Evolutionary conservation across 2,113 vertebrate species (phyloP).

Genomic region (Clarias batrachus): DNA sequence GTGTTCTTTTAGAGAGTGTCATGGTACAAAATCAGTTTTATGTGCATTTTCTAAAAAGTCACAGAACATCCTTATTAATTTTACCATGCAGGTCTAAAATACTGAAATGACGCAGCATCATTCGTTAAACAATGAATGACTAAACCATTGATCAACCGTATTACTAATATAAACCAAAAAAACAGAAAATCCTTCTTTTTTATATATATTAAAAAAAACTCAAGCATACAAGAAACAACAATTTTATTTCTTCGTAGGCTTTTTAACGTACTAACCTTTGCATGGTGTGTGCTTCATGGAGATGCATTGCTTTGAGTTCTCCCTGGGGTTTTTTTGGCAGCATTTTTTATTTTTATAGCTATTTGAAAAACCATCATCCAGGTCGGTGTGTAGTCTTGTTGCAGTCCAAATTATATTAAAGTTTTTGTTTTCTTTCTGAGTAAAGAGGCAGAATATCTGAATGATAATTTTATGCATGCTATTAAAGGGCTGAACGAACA

Average conservation of each 20-base stretch:
- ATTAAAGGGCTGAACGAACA: slow-evolving; percentile 20
- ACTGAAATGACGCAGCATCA: background rate
- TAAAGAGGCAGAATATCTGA: background rate
- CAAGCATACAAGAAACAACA: background rate
- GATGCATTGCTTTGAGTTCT: slow-evolving; percentile 17
- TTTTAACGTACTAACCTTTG: slow-evolving; percentile 41
- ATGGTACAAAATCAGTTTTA: background rate
- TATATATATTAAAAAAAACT: background rate
- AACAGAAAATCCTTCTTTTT: background rate
- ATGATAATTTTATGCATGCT: slow-evolving; percentile 13
- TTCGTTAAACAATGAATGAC: slow-evolving; percentile 30
- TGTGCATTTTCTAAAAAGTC: slow-evolving; percentile 38
- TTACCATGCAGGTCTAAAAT: slow-evolving; percentile 5
- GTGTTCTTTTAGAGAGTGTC: background rate
- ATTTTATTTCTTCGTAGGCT: background rate
- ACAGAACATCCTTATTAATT: slow-evolving; percentile 33
- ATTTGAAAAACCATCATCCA: slow-evolving; percentile 1
- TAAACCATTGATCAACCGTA: slow-evolving; percentile 8
- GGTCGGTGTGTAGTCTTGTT: background rate
- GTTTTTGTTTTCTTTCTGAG: background rate
- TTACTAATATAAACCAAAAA: slow-evolving; percentile 6
- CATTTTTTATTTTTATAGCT: slow-evolving; percentile 11
- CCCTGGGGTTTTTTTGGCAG: background rate
- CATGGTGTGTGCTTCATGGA: slow-evolving; percentile 45
- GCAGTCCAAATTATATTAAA: background rate